phyloP scores from a whole-genome alignment of 2,888 invertebrate species.

The Crematogaster levior region DNA sequence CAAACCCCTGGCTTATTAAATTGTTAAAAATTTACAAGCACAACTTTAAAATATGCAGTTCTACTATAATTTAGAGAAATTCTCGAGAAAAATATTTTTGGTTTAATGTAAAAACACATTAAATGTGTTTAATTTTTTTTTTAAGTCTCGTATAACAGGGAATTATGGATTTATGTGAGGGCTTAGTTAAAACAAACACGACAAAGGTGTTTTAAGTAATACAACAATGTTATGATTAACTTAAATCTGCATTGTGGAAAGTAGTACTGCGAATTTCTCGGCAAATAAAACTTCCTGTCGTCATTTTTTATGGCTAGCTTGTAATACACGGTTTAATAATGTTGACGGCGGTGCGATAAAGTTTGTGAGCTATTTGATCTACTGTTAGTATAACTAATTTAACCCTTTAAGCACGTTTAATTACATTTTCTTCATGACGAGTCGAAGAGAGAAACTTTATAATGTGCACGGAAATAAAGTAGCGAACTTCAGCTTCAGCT shows the following conservation, averaged over 20 bases:
- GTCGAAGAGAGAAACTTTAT: constrained; percentile 28
- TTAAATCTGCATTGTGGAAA: constrained; percentile 15
- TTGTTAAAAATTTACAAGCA: neutral
- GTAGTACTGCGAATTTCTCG: neutral
- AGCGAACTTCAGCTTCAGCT: neutral
- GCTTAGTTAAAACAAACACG: neutral
- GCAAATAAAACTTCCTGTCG: neutral
- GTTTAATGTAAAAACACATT: neutral
- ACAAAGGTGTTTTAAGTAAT: neutral
- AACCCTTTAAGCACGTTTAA: constrained; percentile 29
- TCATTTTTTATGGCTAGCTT: neutral
- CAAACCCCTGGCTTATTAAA: too few relatives aligned
- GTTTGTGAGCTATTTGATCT: constrained; percentile 23
- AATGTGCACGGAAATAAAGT: constrained; percentile 34
- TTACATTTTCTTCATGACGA: constrained; percentile 22
- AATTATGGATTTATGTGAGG: neutral
- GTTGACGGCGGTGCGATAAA: constrained; percentile 11
- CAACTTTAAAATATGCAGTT: neutral
- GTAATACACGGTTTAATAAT: constrained; percentile 18
- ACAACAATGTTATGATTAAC: neutral
- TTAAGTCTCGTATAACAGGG: neutral
- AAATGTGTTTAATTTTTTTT: neutral
- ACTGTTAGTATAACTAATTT: constrained; percentile 14
- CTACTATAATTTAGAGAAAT: neutral
- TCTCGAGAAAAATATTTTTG: constrained; percentile 4